A percentile compares a stretch with the other conserved stretches of the same genome.
Conservation (phyloP, 37 sponge, comb jelly and placozoan genomes). For the Geodia barretti region DNA sequence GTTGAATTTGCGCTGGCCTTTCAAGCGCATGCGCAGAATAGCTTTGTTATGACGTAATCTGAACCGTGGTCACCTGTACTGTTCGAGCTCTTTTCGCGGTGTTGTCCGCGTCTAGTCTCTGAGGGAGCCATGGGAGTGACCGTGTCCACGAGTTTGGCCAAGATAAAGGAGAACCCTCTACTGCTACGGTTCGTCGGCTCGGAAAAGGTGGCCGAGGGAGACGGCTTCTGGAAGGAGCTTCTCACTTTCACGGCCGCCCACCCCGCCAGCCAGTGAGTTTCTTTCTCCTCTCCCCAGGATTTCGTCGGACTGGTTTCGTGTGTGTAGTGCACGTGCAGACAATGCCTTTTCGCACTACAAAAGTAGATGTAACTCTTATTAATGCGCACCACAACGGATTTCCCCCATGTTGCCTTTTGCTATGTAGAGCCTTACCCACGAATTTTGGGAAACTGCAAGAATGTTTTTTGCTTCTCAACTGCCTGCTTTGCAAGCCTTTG, state of each 20-base stretch:
- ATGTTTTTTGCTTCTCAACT: too few species aligned
- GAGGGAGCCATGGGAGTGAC: constrained; percentile 75
- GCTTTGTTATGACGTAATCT: too few species aligned
- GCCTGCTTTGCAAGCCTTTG: too few species aligned
- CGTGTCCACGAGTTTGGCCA: constrained; percentile 33
- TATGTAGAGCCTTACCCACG: too few species aligned
- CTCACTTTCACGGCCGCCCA: constrained; percentile 61
- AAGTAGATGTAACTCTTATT: neutral
- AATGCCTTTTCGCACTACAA: too few species aligned
- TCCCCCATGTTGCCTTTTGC: neutral
- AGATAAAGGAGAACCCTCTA: constrained; percentile 51
- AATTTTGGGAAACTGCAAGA: too few species aligned
- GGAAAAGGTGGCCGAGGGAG: constrained; percentile 22
- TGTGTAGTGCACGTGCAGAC: neutral
- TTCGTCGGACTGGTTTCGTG: neutral
- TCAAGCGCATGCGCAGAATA: too few species aligned
- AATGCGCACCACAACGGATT: neutral
- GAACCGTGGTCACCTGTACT: too few species aligned
- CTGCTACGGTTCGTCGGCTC: constrained; percentile 63
- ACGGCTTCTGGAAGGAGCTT: constrained; percentile 75
- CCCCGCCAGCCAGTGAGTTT: constrained; percentile 40
- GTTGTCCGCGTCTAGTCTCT: too few species aligned
- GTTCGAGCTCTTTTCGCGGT: too few species aligned
- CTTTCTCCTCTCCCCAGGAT: neutral
- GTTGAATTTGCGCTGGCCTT: too few species aligned